Evolutionary conservation across 2,888 invertebrate species (phyloP).

Genomic region (Lasiommata megera): DNA sequence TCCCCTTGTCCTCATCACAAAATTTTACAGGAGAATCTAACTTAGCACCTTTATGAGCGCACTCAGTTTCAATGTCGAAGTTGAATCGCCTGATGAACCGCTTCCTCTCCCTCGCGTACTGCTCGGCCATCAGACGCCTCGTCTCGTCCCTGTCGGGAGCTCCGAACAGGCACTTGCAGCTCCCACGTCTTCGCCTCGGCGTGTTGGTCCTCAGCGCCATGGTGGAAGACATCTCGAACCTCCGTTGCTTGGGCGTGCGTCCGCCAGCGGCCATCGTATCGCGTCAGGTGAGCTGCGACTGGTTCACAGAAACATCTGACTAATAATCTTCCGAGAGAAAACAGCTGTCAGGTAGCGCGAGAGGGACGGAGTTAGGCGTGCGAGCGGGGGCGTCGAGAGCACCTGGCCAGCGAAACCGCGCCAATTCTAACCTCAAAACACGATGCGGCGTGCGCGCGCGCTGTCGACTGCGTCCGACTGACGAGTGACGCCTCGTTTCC

Average conservation of each 20-base stretch:
- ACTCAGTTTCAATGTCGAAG: slow-evolving; percentile 78
- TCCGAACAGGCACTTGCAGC: slow-evolving; percentile 83
- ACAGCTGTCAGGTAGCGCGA: slow-evolving; percentile 75
- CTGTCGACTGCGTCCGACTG: slow-evolving; percentile 49
- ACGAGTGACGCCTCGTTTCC: slow-evolving; percentile 59
- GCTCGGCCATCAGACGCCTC: slow-evolving; percentile 80
- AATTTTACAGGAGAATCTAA: slow-evolving; percentile 73
- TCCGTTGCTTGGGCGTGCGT: slow-evolving; percentile 73
- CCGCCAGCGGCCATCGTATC: slow-evolving; percentile 69
- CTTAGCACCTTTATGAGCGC: slow-evolving; percentile 59
- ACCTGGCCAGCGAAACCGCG: slow-evolving; percentile 74
- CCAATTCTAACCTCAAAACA: slow-evolving; percentile 76
- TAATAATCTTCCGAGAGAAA: slow-evolving; percentile 77
- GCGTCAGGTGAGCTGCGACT: slow-evolving; percentile 74
- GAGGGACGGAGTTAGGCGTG: slow-evolving; percentile 49
- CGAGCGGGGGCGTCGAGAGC: slow-evolving; percentile 61
- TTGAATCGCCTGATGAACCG: slow-evolving; percentile 83
- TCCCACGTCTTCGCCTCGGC: slow-evolving; percentile 66
- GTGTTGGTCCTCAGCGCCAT: slow-evolving; percentile 66
- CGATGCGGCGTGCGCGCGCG: slow-evolving; percentile 63
- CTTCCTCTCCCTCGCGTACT: slow-evolving; percentile 79
- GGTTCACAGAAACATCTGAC: slow-evolving; percentile 80
- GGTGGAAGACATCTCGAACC: slow-evolving; percentile 61
- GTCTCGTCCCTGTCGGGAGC: slow-evolving; percentile 82
- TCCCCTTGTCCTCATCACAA: slow-evolving; percentile 66